phyloP scores from a whole-genome alignment of 2,888 invertebrate genomes.

The Ornithoptera priamus region DNA sequence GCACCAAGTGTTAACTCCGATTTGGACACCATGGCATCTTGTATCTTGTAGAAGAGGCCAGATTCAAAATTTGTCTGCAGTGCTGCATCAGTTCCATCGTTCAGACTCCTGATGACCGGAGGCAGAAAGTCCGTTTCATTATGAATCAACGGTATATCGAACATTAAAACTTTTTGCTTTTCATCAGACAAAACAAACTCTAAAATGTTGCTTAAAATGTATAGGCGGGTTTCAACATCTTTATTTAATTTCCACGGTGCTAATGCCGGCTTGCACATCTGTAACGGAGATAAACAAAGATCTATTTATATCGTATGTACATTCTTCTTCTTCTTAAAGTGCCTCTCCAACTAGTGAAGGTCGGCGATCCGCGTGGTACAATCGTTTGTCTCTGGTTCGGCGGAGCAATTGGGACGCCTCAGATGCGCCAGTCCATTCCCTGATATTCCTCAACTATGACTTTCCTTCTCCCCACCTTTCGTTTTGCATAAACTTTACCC shows the following conservation, averaged over 20 bases:
- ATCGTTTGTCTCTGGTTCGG: too few species aligned
- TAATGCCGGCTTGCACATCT: neutral
- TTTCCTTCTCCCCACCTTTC: too few species aligned
- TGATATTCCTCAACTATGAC: too few species aligned
- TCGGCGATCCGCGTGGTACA: too few species aligned
- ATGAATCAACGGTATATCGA: conserved; percentile 5
- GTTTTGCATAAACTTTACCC: too few species aligned
- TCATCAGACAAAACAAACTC: conserved; percentile 11
- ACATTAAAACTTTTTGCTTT: conserved; percentile 2
- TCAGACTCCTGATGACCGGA: conserved; percentile 7
- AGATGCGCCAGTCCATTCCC: too few species aligned
- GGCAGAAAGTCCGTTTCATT: conserved; percentile 5
- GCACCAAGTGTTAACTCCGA: neutral
- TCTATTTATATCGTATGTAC: neutral
- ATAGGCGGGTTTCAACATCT: conserved; percentile 5
- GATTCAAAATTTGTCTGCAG: neutral
- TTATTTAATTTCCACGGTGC: neutral
- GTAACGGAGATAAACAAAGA: neutral
- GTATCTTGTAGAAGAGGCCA: neutral
- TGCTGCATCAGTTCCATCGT: conserved; percentile 4
- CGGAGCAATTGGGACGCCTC: too few species aligned
- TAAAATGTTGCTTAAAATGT: conserved; percentile 10
- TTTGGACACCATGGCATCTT: conserved; percentile 4
- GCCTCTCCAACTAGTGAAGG: too few species aligned
- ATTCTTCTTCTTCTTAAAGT: too few species aligned